A percentile compares a stretch with the other conserved stretches of the same genome.
Evolutionary conservation across 2,888 invertebrate species (phyloP).

Genomic region (Lycia hirtaria): DNA sequence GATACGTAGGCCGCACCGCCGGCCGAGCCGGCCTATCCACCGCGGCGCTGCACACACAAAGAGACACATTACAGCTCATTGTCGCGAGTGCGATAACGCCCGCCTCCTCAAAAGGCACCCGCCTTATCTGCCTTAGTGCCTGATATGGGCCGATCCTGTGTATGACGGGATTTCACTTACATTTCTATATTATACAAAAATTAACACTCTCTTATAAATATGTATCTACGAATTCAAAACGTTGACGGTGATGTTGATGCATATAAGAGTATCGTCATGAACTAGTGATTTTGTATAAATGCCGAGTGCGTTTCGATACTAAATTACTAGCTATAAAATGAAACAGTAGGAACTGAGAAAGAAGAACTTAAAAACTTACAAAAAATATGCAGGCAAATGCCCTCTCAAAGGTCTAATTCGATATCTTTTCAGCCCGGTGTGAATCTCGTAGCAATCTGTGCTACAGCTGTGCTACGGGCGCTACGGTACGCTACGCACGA

Average conservation of each 20-base stretch:
- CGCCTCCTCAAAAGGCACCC: slow-evolving; percentile 51
- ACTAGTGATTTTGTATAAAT: too few species aligned
- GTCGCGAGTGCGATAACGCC: slow-evolving; percentile 41
- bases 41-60: slow-evolving; percentile 27
- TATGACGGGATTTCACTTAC: slow-evolving; percentile 15
- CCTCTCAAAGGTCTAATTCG: slow-evolving; percentile 10
- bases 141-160: slow-evolving; percentile 39
- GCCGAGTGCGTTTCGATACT: too few species aligned
- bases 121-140: slow-evolving; percentile 50
- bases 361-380: neutral
- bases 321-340: too few species aligned
- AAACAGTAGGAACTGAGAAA: neutral
- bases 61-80: slow-evolving; percentile 40
- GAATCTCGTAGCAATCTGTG: slow-evolving; percentile 26
- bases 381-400: neutral
- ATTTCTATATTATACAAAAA: neutral
- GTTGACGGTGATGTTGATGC: too few species aligned
- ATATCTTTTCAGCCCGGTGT: slow-evolving; percentile 6
- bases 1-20: too few species aligned
- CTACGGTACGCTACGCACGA: slow-evolving; percentile 40
- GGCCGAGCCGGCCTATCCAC: too few species aligned
- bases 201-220: neutral
- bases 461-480: slow-evolving; percentile 23
- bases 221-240: too few species aligned
- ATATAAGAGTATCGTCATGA: too few species aligned